Evolutionary conservation across 2,797 vertebrate genomes (phyloP).

Genomic region (Rhynchonycteris naso): DNA sequence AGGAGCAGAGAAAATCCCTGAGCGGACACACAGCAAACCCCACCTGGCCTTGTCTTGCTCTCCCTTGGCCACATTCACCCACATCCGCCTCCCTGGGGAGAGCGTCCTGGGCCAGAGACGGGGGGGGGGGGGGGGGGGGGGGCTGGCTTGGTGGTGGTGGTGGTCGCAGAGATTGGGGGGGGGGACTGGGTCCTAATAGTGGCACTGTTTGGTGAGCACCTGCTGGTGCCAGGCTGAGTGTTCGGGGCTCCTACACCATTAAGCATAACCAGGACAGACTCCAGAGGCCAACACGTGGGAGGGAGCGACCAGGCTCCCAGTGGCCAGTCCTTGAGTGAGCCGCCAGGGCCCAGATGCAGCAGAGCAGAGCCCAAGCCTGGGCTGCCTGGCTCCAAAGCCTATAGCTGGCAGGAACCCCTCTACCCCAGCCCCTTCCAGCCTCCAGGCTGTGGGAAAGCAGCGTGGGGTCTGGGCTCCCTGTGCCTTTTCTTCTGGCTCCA

Average conservation of each 20-base stretch:
- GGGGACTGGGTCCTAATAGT: neutral
- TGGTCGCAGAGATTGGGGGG: neutral
- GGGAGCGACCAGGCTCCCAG: neutral
- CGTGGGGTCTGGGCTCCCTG: neutral
- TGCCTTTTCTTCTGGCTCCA: slow-evolving; percentile 65
- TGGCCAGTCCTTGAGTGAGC: neutral
- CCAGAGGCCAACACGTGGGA: rapidly evolving
- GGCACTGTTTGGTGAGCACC: neutral
- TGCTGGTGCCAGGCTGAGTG: neutral
- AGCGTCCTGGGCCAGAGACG: neutral
- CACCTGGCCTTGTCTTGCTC: neutral
- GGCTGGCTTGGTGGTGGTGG: neutral
- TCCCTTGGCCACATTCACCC: rapidly evolving
- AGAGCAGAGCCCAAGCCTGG: rapidly evolving
- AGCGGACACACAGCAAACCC: neutral
- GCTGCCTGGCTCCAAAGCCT: neutral
- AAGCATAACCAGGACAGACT: neutral
- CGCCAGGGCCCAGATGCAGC: neutral
- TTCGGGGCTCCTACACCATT: rapidly evolving
- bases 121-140: too few relatives aligned
- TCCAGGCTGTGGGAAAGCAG: neutral
- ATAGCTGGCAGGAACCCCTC: neutral
- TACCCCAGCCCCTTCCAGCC: neutral
- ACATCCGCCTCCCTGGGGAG: neutral
- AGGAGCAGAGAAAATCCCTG: neutral